Percentiles rank a stretch among this genome's conserved stretches.
phyloP scores from a whole-genome alignment of 2,113 vertebrate genomes.

The Myrmecophaga tridactyla region DNA sequence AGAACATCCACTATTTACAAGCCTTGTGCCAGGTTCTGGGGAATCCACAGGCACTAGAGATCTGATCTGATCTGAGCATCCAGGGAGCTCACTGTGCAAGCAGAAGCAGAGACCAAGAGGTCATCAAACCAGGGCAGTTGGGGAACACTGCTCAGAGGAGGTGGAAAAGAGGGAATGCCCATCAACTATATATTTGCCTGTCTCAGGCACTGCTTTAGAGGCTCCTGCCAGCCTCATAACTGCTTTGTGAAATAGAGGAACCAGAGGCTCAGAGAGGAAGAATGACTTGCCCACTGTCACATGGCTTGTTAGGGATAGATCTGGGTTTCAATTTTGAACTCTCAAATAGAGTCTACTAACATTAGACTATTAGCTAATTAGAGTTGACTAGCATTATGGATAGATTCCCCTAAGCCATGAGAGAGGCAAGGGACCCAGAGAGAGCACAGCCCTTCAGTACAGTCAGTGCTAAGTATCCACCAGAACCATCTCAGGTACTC shows the following conservation, averaged over 20 bases:
- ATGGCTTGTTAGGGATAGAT: background rate
- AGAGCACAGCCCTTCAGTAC: background rate
- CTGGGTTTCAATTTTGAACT: background rate
- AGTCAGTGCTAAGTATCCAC: background rate
- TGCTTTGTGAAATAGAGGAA: background rate
- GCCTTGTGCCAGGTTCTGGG: background rate
- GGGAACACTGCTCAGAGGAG: background rate
- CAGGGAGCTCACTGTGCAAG: background rate
- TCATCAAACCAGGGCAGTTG: background rate
- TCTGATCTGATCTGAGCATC: background rate
- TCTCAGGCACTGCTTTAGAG: background rate
- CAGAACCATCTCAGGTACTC: too few relatives aligned
- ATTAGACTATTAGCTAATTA: background rate
- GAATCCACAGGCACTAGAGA: background rate
- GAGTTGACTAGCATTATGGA: background rate
- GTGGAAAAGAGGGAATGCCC: background rate
- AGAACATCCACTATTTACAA: background rate
- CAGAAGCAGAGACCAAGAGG: background rate
- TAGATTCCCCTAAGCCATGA: background rate
- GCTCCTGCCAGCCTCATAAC: background rate
- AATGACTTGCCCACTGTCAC: background rate
- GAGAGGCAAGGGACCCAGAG: background rate
- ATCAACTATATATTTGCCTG: background rate
- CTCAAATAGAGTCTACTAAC: too few relatives aligned
- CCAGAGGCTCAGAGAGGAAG: background rate